These are phyloP conservation scores for Drosophila serrata DNA, from an alignment of 1,140 invertebrate genomes.

Conservation along the genomic window DNA sequence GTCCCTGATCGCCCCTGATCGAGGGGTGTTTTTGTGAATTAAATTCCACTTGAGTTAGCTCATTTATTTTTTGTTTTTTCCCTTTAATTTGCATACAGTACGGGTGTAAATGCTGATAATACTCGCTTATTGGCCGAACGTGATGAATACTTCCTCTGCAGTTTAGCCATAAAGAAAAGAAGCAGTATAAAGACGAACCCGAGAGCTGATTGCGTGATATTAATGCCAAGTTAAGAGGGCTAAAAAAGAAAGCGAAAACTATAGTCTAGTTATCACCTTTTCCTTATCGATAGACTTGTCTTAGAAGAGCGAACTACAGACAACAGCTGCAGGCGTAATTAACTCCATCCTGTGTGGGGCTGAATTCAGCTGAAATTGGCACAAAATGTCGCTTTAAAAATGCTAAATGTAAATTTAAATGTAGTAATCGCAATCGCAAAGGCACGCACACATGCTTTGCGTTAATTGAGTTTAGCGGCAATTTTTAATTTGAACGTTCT, in stretches of 20 bases:
- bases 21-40: slow-evolving; percentile 1
- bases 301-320: background rate
- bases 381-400: slow-evolving; percentile 28
- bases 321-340: slow-evolving; percentile 20
- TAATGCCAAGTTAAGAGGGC: slow-evolving; percentile 7
- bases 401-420: slow-evolving; percentile 27
- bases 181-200: too few relatives aligned
- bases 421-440: slow-evolving; percentile 5
- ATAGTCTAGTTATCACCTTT: slow-evolving; percentile 6
- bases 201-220: slow-evolving; percentile 10
- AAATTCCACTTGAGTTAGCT: slow-evolving; percentile 13
- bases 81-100: slow-evolving; percentile 1
- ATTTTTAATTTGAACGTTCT: slow-evolving; percentile 75
- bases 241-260: slow-evolving; percentile 6
- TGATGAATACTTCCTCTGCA: slow-evolving; percentile 21
- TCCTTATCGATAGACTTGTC: too few relatives aligned
- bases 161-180: background rate
- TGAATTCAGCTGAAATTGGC: slow-evolving; percentile 51
- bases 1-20: background rate
- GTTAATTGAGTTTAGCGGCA: slow-evolving; percentile 78
- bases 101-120: slow-evolving; percentile 13
- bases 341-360: slow-evolving; percentile 35
- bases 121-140: slow-evolving; percentile 14
- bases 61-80: slow-evolving; percentile 14
- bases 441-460: slow-evolving; percentile 17